A percentile compares a stretch with the other conserved stretches of the same genome.
phyloP scores from a whole-genome alignment of 2,113 vertebrate genomes.

The Alligator sinensis region DNA sequence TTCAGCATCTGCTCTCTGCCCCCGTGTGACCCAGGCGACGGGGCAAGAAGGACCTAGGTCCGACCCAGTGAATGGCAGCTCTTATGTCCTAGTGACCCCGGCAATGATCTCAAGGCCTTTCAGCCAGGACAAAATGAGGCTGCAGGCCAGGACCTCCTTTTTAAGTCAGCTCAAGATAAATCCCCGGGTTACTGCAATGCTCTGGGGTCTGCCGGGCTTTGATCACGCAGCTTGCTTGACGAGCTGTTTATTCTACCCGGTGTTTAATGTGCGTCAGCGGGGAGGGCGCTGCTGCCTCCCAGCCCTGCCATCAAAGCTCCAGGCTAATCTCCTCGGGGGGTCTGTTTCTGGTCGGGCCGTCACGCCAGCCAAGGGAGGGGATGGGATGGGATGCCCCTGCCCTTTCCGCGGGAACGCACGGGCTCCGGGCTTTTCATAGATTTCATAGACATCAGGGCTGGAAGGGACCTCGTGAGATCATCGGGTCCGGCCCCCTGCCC shows the following conservation, averaged over 20 bases:
- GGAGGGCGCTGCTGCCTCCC: not conserved
- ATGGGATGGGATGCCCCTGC: not conserved
- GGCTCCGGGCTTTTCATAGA: too few relatives aligned
- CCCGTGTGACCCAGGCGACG: too few relatives aligned
- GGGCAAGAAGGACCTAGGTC: too few relatives aligned
- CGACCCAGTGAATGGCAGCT: too few relatives aligned
- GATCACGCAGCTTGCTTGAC: not conserved
- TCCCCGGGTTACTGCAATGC: not conserved
- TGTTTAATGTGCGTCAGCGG: not conserved
- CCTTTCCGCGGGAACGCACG: not conserved
- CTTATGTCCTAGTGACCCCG: not conserved
- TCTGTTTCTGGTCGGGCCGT: not conserved
- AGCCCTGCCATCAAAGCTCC: not conserved
- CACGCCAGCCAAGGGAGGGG: not conserved
- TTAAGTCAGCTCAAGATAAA: not conserved
- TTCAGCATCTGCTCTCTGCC: too few relatives aligned
- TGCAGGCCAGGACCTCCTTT: not conserved
- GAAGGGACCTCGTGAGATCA: too few relatives aligned
- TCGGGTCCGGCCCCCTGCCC: too few relatives aligned
- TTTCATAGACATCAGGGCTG: too few relatives aligned
- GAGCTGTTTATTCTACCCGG: not conserved
- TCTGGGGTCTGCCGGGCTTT: not conserved
- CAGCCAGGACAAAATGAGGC: not conserved
- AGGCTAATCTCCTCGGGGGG: not conserved
- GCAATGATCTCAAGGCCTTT: not conserved